phyloP scores from a whole-genome alignment of 23 tunicate genomes.

The Trididemnum miniatum region DNA sequence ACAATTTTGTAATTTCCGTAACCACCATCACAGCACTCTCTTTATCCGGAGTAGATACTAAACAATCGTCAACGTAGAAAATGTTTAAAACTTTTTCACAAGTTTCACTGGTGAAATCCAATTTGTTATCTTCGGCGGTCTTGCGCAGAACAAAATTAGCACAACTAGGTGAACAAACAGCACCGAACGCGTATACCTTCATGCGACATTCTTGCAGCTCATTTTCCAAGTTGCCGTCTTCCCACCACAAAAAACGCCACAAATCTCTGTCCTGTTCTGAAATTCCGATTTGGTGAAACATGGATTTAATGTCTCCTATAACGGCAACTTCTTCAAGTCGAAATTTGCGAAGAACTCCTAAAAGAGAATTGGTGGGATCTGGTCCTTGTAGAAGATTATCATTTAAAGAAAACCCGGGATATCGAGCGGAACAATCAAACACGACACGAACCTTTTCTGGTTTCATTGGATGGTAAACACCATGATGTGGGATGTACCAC shows the following conservation, averaged over 20 bases:
- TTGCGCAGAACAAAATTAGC: too few relatives aligned
- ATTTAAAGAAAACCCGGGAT: slow-evolving; percentile 5
- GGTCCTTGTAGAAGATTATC: slow-evolving; percentile 38
- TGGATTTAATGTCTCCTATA: slow-evolving; percentile 4
- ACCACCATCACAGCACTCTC: slow-evolving; percentile 1
- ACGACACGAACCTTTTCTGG: too few relatives aligned
- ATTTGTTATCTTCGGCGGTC: slow-evolving; percentile 36
- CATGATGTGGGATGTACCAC: slow-evolving; percentile 44
- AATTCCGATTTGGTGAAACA: slow-evolving; percentile 34
- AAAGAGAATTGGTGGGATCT: slow-evolving; percentile 28
- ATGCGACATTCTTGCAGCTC: slow-evolving; percentile 26
- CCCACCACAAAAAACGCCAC: slow-evolving; percentile 49
- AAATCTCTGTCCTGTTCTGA: slow-evolving; percentile 27
- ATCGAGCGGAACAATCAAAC: slow-evolving; percentile 39
- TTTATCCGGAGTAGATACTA: slow-evolving; percentile 19
- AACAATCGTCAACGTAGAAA: slow-evolving; percentile 57
- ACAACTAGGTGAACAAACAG: slow-evolving; percentile 53
- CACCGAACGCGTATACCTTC: slow-evolving; percentile 38
- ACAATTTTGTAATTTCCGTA: neutral
- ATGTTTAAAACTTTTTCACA: too few relatives aligned
- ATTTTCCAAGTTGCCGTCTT: too few relatives aligned
- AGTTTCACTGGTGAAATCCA: neutral
- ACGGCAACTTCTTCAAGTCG: slow-evolving; percentile 28
- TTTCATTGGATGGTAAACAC: too few relatives aligned
- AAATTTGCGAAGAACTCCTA: slow-evolving; percentile 37